A percentile compares a stretch with the other conserved stretches of the same genome.
phyloP scores from a whole-genome alignment of 2,113 vertebrate species.

The Toxostoma redivivum region DNA sequence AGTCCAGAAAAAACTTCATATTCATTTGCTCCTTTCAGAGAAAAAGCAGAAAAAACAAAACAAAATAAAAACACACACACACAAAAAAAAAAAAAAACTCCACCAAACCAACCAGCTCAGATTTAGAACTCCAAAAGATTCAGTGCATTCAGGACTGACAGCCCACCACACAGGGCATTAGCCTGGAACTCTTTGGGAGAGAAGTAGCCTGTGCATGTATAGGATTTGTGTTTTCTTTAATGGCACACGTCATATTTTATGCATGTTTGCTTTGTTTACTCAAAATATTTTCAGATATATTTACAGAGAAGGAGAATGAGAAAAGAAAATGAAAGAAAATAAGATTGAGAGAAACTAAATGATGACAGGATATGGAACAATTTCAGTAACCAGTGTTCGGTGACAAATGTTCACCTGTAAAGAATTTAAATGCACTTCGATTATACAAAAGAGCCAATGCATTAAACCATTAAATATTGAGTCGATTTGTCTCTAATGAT shows the following conservation, averaged over 20 bases:
- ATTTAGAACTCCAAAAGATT: not conserved
- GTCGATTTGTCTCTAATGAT: not conserved
- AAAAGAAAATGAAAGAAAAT: not conserved
- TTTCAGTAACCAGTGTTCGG: not conserved
- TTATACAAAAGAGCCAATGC: not conserved
- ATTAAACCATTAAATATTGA: not conserved
- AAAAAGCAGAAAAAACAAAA: not conserved
- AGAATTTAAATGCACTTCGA: not conserved
- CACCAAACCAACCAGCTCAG: not conserved
- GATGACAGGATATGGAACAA: not conserved
- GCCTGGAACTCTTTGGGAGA: not conserved
- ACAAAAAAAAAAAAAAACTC: accelerated
- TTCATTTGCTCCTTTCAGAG: not conserved
- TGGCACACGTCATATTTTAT: not conserved
- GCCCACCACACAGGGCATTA: not conserved
- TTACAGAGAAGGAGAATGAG: not conserved
- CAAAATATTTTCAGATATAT: not conserved
- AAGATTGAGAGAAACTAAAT: not conserved
- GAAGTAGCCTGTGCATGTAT: not conserved
- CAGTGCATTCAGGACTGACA: not conserved
- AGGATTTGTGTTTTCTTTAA: not conserved
- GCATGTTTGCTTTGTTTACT: not conserved
- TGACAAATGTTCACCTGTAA: not conserved
- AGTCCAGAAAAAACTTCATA: not conserved
- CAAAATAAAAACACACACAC: not conserved